A percentile compares a stretch with the other conserved stretches of the same genome.
Conservation (phyloP, 2,888 invertebrate genomes). For the Agapetus fuscipes region DNA sequence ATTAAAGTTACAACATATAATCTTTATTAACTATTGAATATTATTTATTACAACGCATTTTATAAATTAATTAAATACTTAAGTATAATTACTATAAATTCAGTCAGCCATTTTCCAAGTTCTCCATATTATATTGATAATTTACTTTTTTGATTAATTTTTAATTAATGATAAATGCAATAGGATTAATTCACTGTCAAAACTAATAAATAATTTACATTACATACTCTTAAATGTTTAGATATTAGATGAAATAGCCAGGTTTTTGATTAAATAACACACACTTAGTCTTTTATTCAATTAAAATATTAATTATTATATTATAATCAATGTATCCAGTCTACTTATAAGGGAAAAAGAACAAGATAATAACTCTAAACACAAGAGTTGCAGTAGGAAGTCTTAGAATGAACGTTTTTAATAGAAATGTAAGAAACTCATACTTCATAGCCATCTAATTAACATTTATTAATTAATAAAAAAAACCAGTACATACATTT, state of each 20-base stretch:
- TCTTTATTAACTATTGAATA: conserved; percentile 6
- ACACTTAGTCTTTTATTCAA: conserved; percentile 24
- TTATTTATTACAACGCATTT: conserved; percentile 3
- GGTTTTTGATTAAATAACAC: conserved; percentile 46
- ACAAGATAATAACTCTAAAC: no score
- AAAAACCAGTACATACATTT: no score
- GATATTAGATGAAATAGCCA: conserved; percentile 44
- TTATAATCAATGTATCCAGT: conserved; percentile 2
- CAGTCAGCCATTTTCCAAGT: conserved; percentile 10
- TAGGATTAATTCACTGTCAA: background rate
- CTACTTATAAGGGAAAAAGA: no score
- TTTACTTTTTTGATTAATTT: conserved; percentile 1
- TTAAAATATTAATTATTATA: conserved; percentile 1
- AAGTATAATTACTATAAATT: conserved; percentile 3
- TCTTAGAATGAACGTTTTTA: background rate
- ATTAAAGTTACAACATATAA: conserved; percentile 10
- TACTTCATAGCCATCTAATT: no score
- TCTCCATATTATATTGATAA: conserved; percentile 9
- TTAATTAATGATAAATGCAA: no score
- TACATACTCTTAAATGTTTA: conserved; percentile 13
- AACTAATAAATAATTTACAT: conserved; percentile 14
- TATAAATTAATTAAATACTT: background rate
- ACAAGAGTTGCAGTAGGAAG: no score
- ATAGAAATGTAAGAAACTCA: no score
- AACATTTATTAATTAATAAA: no score